Conservation (phyloP, 2,888 invertebrate genomes). For the Odontocolon sp. region DNA sequence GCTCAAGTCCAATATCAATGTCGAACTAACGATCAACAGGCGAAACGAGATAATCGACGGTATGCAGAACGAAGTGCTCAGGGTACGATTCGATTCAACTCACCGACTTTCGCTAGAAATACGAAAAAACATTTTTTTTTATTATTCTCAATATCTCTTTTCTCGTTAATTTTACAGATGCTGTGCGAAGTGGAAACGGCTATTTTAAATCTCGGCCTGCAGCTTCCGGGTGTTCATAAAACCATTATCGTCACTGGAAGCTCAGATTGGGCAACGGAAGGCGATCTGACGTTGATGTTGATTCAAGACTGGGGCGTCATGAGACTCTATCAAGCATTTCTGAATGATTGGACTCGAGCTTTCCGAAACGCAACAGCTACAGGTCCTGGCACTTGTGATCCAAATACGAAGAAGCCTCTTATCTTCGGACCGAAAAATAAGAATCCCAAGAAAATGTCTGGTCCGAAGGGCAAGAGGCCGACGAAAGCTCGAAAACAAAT, state of each 20-base stretch:
- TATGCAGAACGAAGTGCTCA: conserved; percentile 76
- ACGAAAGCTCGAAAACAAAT: conserved; percentile 64
- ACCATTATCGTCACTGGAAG: conserved; percentile 78
- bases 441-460: conserved; percentile 39
- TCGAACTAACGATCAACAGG: conserved; percentile 81
- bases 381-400: conserved; percentile 75
- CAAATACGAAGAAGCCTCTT: conserved; percentile 65
- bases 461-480: conserved; percentile 58
- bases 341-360: conserved; percentile 84
- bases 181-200: conserved; percentile 85
- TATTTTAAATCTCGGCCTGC: conserved; percentile 80
- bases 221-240: conserved; percentile 73
- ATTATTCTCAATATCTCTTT: not conserved
- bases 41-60: conserved; percentile 80
- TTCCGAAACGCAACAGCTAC: conserved; percentile 78
- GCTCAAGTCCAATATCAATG: conserved; percentile 80
- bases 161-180: conserved; percentile 73
- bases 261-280: conserved; percentile 80
- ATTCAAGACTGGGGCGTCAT: conserved; percentile 85
- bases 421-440: conserved; percentile 67
- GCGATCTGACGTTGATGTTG: conserved; percentile 83
- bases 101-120: no score
- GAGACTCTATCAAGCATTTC: conserved; percentile 83
- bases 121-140: not conserved
- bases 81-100: conserved; percentile 67